Evolutionary conservation across 2,888 invertebrate species (phyloP).

Genomic region (Nudaria mundana): DNA sequence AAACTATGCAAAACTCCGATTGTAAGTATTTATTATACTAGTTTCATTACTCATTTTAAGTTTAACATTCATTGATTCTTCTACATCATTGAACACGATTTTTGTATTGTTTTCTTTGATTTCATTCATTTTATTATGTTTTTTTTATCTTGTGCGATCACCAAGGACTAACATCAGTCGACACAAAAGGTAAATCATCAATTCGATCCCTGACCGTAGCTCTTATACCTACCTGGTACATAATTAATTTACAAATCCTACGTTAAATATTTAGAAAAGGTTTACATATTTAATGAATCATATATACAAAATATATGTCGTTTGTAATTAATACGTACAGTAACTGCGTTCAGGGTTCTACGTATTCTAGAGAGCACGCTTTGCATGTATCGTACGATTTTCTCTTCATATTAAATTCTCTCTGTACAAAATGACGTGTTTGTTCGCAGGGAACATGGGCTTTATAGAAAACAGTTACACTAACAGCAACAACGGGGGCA

Average conservation of each 20-base stretch:
- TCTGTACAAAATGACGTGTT: constrained; percentile 7
- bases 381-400: constrained; percentile 20
- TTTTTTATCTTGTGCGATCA: constrained; percentile 46
- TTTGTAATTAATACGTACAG: not conserved
- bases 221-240: too few species aligned
- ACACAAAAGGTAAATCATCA: constrained; percentile 46
- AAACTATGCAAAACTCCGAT: constrained; percentile 88
- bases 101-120: constrained; percentile 25
- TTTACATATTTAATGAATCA: too few species aligned
- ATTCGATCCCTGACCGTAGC: not conserved
- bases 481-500: constrained; percentile 96
- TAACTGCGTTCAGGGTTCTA: constrained; percentile 1
- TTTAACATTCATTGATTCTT: constrained; percentile 7
- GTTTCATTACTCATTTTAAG: not conserved
- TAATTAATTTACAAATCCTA: too few species aligned
- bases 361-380: constrained; percentile 20
- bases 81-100: constrained; percentile 4
- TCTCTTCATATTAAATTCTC: not conserved
- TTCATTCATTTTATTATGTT: constrained; percentile 30
- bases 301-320: not conserved
- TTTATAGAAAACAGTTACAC: constrained; percentile 96
- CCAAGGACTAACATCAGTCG: constrained; percentile 53
- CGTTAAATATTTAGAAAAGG: too few species aligned
- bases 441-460: constrained; percentile 87
- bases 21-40: constrained; percentile 81